Evolutionary conservation across 1,140 invertebrate species (phyloP).

Genomic region (Akabosia matsudoensis): DNA sequence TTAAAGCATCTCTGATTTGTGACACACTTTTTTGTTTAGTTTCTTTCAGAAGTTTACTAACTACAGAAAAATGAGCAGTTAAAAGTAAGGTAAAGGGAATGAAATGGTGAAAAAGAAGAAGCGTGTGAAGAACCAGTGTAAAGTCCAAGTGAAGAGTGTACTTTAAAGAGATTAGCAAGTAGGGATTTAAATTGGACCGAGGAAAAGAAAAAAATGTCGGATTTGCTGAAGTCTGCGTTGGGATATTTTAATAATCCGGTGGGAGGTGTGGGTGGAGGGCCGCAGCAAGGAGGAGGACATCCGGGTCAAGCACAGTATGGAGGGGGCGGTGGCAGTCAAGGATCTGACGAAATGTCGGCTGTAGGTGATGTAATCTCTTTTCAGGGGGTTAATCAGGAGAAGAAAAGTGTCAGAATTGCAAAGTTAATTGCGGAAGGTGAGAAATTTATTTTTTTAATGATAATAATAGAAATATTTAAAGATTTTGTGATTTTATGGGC

Average conservation of each 20-base stretch:
- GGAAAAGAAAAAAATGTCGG: conserved; percentile 31
- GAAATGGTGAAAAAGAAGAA: neutral
- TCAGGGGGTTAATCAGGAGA: conserved; percentile 15
- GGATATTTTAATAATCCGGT: conserved; percentile 35
- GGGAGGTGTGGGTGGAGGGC: conserved; percentile 1
- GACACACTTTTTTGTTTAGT: too few species aligned
- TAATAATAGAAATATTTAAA: neutral
- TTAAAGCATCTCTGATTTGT: too few species aligned
- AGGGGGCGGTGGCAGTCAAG: neutral
- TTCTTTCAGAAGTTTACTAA: too few species aligned
- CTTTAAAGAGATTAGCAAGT: neutral
- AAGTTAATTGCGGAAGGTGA: conserved; percentile 37
- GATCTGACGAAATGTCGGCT: conserved; percentile 28
- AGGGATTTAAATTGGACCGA: neutral
- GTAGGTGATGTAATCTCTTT: conserved; percentile 34
- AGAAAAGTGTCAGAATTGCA: conserved; percentile 25
- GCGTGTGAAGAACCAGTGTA: neutral
- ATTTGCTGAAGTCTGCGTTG: conserved; percentile 40
- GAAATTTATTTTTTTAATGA: conserved; percentile 4
- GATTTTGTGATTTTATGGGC: neutral
- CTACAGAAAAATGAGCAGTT: too few species aligned
- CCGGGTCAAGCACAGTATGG: conserved; percentile 4
- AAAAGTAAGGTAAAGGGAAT: too few species aligned
- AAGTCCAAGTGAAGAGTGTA: neutral
- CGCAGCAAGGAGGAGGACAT: neutral